Conservation (phyloP, 2,888 invertebrate genomes). For the Vanessa cardui region DNA sequence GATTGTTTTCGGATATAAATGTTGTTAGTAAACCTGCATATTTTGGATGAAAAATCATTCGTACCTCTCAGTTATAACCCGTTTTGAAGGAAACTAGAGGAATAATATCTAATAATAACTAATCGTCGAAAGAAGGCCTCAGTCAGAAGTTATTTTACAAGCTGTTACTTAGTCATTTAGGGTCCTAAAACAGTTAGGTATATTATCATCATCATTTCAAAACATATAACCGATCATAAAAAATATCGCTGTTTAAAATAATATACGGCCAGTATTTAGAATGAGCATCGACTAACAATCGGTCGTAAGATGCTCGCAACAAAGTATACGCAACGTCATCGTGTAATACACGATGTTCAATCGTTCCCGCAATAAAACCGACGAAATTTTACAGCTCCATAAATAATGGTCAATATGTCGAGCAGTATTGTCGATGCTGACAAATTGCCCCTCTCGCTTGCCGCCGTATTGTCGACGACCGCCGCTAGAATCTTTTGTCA, state of each 20-base stretch:
- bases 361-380: slow-evolving; percentile 78
- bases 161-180: no score
- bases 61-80: no score
- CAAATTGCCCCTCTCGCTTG: slow-evolving; percentile 77
- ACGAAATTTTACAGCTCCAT: slow-evolving; percentile 74
- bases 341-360: slow-evolving; percentile 73
- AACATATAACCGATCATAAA: background rate
- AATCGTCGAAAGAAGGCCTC: no score
- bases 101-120: no score
- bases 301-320: slow-evolving; percentile 57
- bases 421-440: slow-evolving; percentile 78
- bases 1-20: no score
- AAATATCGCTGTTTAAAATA: background rate
- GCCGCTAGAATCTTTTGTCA: slow-evolving; percentile 68
- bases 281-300: slow-evolving; percentile 40
- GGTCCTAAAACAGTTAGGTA: background rate
- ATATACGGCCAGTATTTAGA: slow-evolving; percentile 10
- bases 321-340: slow-evolving; percentile 67
- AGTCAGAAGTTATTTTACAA: no score
- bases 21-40: no score
- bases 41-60: no score
- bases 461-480: slow-evolving; percentile 75
- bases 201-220: background rate
- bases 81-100: no score
- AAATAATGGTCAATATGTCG: slow-evolving; percentile 83